These are phyloP conservation scores for Trypoxylus dichotomus DNA, from an alignment of 1,140 invertebrate species.

Conservation along the genomic window DNA sequence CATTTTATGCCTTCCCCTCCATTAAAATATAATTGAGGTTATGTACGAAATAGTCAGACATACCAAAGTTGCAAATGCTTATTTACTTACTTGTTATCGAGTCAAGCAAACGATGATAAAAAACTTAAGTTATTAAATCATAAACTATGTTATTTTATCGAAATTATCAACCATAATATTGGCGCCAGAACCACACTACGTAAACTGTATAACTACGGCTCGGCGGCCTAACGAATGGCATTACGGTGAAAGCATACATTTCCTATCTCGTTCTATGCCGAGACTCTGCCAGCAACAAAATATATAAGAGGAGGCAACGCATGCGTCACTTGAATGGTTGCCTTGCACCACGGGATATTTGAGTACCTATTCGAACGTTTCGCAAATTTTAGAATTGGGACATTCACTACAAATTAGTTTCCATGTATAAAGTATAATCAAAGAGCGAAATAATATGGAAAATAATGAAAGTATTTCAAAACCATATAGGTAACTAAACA, in stretches of 20 bases:
- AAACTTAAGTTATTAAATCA: background rate
- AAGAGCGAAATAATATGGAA: background rate
- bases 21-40: background rate
- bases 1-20: background rate
- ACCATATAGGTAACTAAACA: too few relatives aligned
- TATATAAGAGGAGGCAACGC: background rate
- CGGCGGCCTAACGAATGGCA: background rate
- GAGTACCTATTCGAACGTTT: background rate
- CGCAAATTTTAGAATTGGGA: background rate
- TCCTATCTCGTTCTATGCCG: background rate
- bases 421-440: background rate
- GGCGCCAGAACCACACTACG: background rate
- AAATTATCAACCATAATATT: background rate
- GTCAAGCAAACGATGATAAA: background rate
- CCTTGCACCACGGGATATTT: background rate
- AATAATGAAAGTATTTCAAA: too few relatives aligned
- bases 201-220: background rate
- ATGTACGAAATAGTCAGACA: background rate
- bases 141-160: background rate
- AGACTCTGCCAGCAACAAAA: background rate
- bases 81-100: background rate
- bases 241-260: background rate
- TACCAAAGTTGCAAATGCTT: background rate
- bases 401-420: background rate
- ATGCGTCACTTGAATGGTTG: slow-evolving; percentile 1